phyloP scores from a whole-genome alignment of 2,113 vertebrate species.

The Nycticorax nycticorax region DNA sequence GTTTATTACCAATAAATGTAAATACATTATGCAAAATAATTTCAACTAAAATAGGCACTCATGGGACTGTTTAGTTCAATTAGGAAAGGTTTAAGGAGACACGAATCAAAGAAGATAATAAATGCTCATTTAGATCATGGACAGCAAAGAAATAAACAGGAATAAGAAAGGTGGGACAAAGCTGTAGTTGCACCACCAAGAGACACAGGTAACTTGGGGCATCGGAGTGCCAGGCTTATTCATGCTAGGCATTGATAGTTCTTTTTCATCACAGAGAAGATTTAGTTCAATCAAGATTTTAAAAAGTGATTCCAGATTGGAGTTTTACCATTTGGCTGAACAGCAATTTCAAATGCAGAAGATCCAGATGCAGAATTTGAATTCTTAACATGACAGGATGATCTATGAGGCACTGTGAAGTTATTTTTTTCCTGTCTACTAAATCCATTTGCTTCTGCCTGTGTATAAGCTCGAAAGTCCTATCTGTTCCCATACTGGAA shows the following conservation, averaged over 20 bases:
- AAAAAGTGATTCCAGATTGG: background rate
- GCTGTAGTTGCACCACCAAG: background rate
- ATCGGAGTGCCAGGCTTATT: background rate
- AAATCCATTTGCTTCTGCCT: background rate
- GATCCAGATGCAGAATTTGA: background rate
- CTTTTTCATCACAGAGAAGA: background rate
- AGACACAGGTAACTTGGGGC: background rate
- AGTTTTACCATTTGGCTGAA: background rate
- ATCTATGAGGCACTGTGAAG: background rate
- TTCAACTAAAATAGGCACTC: background rate
- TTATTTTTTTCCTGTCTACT: background rate
- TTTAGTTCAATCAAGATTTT: background rate
- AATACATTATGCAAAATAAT: background rate
- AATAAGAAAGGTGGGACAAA: background rate
- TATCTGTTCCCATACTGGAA: background rate
- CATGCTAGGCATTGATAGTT: background rate
- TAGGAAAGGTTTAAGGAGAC: background rate
- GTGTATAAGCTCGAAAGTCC: background rate
- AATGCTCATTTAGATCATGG: background rate
- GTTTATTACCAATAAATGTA: background rate
- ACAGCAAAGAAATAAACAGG: background rate
- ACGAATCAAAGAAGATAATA: background rate
- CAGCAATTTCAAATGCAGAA: background rate
- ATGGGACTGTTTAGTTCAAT: background rate
- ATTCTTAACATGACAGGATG: background rate